Base-by-base conservation (phyloP, 2,888 invertebrate species). In the Philhelius pedissequus region DNA sequence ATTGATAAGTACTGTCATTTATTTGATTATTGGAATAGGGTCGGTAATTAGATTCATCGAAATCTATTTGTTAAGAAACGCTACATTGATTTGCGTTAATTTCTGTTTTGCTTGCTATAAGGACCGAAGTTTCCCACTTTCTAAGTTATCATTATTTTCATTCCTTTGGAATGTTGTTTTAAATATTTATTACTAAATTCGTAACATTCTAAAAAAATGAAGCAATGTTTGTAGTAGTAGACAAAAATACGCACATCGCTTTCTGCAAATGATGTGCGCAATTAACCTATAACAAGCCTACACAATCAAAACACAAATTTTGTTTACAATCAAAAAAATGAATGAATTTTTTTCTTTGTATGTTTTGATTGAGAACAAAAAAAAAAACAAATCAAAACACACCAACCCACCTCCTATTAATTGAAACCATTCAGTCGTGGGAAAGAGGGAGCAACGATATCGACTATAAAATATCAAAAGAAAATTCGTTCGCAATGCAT, bases 281-380 rank as follows among this genome's bases (percentile, higher is more conserved):
- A 60, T 60, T 60, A 60, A 60, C 60, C 15, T 27, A 60, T 43
- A 60, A 60, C 40, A 40, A 6, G 38, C 45, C 62, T 30, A 32
- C 45, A 45, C 43, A 64, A 43, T 45, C 62, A 62, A 64, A 64
- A 64, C 45, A 64, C 45, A 64, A 64, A 30, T 18, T 30, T 64
- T 64, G 62, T 64, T 64, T 64, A 64, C 45, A 64, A 60, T 64
- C 45, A 64, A 56, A 35, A 5, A 54, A 56, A 56, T 64, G 62
- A 64, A 64, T 62, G 62, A 45, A 62, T 43, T 45, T 18, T 18
- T 15, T 6, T 9, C 25, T 32, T 20, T 32, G 56, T 60, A 27
- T 60, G 9, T 60, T 58, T 69, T 69, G 38, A 60, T 69, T 60
- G 43, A 40, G 5, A 54, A 25, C n/a, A 15, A 35, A 56, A 58